Evolutionary conservation across 1,140 invertebrate genomes (phyloP).

Genomic region (Drosophila ohnishii): DNA sequence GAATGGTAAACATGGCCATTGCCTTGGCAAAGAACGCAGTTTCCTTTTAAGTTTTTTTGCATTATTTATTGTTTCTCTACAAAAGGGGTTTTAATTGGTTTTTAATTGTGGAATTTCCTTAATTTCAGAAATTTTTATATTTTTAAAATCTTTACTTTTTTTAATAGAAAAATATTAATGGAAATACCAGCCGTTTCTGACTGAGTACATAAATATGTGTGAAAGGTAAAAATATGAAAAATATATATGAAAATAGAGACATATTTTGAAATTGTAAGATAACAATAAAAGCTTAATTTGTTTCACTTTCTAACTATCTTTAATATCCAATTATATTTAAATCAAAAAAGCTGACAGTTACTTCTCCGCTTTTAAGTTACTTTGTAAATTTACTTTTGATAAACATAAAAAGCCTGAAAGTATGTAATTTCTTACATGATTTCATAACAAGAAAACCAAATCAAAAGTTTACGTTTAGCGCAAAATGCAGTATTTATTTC

Average conservation of each 20-base stretch:
- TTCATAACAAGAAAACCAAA: background rate
- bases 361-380: background rate
- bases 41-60: background rate
- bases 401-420: slow-evolving; percentile 17
- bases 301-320: too few relatives aligned
- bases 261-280: too few relatives aligned
- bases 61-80: background rate
- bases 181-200: too few relatives aligned
- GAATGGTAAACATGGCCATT: slow-evolving; percentile 9
- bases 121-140: background rate
- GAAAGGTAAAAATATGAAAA: too few relatives aligned
- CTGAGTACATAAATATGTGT: too few relatives aligned
- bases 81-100: background rate
- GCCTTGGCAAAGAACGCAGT: background rate
- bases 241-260: too few relatives aligned
- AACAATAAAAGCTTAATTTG: too few relatives aligned
- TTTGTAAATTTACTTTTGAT: background rate
- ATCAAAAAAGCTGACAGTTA: too few relatives aligned
- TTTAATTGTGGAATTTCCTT: background rate
- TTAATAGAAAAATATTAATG: background rate
- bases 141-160: too few relatives aligned
- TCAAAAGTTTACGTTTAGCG: slow-evolving; percentile 53
- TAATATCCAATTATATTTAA: too few relatives aligned
- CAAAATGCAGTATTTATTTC: slow-evolving; percentile 71
- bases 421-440: slow-evolving; percentile 6